Evolutionary conservation across 2,888 invertebrate genomes (phyloP), one percentile per base, ranked within the genome.

Genomic region (Calameuta pallipes): DNA sequence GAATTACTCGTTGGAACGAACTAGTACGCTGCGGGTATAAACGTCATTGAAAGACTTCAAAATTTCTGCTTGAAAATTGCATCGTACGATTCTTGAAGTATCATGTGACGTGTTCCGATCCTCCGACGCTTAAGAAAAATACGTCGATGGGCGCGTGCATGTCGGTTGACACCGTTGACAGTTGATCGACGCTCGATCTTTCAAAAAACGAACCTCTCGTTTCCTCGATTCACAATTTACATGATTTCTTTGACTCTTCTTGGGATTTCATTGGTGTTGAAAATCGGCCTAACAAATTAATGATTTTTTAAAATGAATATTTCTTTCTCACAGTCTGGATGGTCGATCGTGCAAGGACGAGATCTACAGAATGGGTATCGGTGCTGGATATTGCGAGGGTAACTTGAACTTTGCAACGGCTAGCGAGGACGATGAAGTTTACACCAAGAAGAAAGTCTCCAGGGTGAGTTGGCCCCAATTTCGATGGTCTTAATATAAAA

Each of bases 391-490:
- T 80, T 91, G 91, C 84, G 91, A 91, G 79, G 89, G 90, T 76
- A 91, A 91, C 83, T 84, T 91, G 77, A 91, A 91, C 81, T 91
- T 91, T 77, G 88, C 91, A 33, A 91, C 91, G 35, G 91, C 91
- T 30, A 91, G 91, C 13, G 91, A 91, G 80, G 91, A 91, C 80
- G 91, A 91, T 82, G 91, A 91, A 81, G 89, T 91, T 74, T 91
- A 91, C 76, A 88, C 90, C 12, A 91, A 91, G 87, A 91, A 91
- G 82, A 91, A 91, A 86, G 91, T 91, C 12, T 91, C 91, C 4
- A 89, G 91, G 86, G 91, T 91, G 78, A 89, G 90, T 90, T 77
- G 41, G 41, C 6, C 41, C 6, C 41, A 41, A 41, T 15, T 41
- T 41, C 41, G 41, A 41, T 41, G 41, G 15, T 41, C 41, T 41